phyloP scores from a whole-genome alignment of 2,888 invertebrate genomes.

The Bhutanitis thaidina region DNA sequence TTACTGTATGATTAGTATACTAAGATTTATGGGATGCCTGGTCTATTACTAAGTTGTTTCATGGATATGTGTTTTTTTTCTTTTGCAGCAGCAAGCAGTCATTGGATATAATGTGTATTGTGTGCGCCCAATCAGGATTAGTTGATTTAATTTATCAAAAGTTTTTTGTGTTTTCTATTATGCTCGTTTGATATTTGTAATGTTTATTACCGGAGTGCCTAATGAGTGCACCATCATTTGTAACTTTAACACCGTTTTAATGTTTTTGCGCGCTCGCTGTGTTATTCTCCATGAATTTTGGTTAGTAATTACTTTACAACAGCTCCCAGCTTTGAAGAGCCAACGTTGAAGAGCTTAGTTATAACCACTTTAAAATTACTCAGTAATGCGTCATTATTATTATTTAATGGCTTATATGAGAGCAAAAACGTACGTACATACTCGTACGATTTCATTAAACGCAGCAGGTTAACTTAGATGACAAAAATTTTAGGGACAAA shows the following conservation, averaged over 20 bases:
- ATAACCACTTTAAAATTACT: background rate
- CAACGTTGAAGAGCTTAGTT: too few species aligned
- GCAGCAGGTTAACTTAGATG: constrained; percentile 4
- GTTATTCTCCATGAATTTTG: background rate
- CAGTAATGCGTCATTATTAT: background rate
- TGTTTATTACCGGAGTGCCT: constrained; percentile 48
- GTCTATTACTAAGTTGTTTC: background rate
- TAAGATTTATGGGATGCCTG: background rate
- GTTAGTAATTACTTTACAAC: background rate
- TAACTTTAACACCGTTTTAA: constrained; percentile 47
- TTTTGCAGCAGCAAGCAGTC: background rate
- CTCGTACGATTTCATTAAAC: constrained; percentile 8
- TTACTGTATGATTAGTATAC: background rate
- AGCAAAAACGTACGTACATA: background rate
- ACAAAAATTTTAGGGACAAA: constrained; percentile 10
- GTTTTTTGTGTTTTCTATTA: constrained; percentile 54
- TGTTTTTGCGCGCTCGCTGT: constrained; percentile 25
- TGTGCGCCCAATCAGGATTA: constrained; percentile 39
- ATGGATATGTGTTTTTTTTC: background rate
- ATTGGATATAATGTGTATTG: background rate
- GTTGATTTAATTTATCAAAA: constrained; percentile 60
- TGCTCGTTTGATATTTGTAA: constrained; percentile 38
- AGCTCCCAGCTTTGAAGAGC: background rate
- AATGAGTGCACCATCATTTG: constrained; percentile 58
- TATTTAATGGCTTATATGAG: background rate